Percentiles rank a stretch among this genome's conserved stretches.
phyloP scores from a whole-genome alignment of 92 coral and sea anemone species.

The Heliopora coerulea region DNA sequence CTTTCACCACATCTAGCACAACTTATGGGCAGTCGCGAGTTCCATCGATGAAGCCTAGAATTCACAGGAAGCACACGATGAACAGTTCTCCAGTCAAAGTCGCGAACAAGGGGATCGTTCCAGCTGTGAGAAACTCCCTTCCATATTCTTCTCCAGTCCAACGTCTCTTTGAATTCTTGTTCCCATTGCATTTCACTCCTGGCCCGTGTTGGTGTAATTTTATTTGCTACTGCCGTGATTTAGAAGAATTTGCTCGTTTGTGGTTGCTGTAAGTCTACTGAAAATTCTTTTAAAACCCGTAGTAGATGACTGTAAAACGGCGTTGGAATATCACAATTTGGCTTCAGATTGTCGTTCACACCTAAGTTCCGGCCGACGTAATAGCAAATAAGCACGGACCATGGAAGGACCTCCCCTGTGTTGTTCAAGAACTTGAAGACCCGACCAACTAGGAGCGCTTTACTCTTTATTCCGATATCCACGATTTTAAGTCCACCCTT shows the following conservation, averaged over 20 bases:
- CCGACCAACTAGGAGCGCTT: neutral
- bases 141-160: slow-evolving; percentile 37
- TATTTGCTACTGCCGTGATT: neutral
- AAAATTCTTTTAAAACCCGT: neutral
- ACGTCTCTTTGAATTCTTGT: neutral
- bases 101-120: slow-evolving; percentile 7
- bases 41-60: neutral
- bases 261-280: neutral
- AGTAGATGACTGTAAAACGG: neutral
- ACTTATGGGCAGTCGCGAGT: neutral
- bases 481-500: neutral
- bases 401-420: neutral
- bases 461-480: neutral
- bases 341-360: neutral
- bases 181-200: neutral
- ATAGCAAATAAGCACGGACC: neutral
- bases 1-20: neutral
- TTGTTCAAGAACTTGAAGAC: neutral
- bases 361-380: neutral
- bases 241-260: neutral
- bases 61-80: slow-evolving; percentile 40
- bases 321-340: neutral
- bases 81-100: slow-evolving; percentile 38
- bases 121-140: neutral
- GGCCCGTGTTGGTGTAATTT: neutral